These are phyloP conservation scores for Pseudonaja textilis DNA, from an alignment of 2,113 vertebrate genomes.

Conservation along the genomic window DNA sequence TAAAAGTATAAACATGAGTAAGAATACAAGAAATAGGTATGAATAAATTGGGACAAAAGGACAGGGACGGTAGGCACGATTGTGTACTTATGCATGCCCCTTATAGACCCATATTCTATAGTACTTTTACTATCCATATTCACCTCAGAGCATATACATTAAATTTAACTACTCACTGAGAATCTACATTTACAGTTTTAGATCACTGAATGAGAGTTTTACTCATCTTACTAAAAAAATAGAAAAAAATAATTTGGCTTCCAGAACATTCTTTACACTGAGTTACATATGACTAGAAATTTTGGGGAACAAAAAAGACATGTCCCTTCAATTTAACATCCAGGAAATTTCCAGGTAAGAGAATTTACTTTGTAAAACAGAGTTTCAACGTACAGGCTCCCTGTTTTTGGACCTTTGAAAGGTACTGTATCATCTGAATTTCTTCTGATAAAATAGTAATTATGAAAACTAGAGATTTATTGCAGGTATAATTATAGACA, in stretches of 20 bases:
- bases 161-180: constrained; percentile 25
- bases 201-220: constrained; percentile 43
- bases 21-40: no score
- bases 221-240: constrained; percentile 18
- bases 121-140: constrained; percentile 34
- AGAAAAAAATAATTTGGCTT: constrained; percentile 48
- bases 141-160: constrained; percentile 26
- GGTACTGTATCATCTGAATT: not conserved
- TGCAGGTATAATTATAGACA: no score
- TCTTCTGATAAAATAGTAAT: not conserved
- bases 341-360: constrained; percentile 41
- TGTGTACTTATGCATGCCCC: no score
- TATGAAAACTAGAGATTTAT: constrained; percentile 2
- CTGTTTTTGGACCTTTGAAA: constrained; percentile 15
- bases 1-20: no score
- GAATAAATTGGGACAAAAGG: no score
- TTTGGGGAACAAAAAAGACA: constrained; percentile 39
- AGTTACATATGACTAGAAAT: constrained; percentile 44
- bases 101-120: not conserved
- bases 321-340: constrained; percentile 27
- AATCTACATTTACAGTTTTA: constrained; percentile 40
- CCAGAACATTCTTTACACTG: constrained; percentile 44
- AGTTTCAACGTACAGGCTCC: constrained; percentile 19
- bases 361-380: constrained; percentile 26
- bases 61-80: no score